Base-by-base conservation (phyloP, 1,140 invertebrate species). In the Eufriesea mexicana region DNA sequence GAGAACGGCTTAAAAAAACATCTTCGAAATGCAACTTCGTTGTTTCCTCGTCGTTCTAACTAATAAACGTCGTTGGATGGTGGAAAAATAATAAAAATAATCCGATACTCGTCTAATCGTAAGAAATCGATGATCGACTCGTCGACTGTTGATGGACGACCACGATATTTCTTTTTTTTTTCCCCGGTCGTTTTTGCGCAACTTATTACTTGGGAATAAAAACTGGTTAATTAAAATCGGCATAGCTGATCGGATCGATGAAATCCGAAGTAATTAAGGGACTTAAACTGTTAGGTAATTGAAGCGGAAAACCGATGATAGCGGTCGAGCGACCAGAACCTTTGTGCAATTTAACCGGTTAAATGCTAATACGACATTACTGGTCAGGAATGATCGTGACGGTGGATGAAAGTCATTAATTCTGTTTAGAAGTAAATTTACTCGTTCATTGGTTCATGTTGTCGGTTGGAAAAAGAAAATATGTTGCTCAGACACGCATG, bases 301-400 rank as follows among this genome's bases (percentile, higher is more conserved):
- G 59, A 66, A 67, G 72, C 20, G 79, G 25, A 81, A 81, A 76
- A 82, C 79, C 79, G 28, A 82, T 68, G 61, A 66, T 42, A 76
- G 49, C 62, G 45, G 79, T 82, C 62, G 51, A 82, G 68, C 62
- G 73, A 20, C 9, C 73, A 57, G 28, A 76, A 76, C 62, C 72
- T 76, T 79, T 79, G 77, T 72, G 67, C 77, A 70, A 61, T 82
- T 82, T 76, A 82, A 67, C 45, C 72, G 73, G 79, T 82, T 82
- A 75, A 81, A 67, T 66, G 73, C 51, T 76, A 67, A 67, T 76
- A 74, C 64, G 51, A 47, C 73, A 76, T 82, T 68, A 76, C 25
- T 76, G 62, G 62, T 57, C 73, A 68, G 62, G 47, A 82, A 51
- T 82, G 72, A 73, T 79, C 49, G n/a, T 16, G 20, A 62, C 28